Base-by-base conservation (phyloP, 2,888 invertebrate species). In the Siphonodentalium dalli region DNA sequence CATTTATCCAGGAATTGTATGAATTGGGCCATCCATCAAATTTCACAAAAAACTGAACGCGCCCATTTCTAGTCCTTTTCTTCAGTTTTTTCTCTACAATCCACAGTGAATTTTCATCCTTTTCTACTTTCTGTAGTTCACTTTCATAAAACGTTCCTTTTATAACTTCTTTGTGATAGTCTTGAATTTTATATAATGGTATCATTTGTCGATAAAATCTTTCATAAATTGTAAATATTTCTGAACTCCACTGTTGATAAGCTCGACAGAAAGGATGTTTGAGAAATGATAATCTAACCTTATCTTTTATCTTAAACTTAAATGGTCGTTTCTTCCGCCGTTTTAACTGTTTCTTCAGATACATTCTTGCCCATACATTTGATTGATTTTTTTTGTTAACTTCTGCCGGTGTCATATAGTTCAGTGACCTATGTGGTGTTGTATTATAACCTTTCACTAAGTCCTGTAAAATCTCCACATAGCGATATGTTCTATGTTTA, bases 71-170 rank as follows among this genome's bases (percentile, higher is more conserved):
- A 42, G 38, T 51, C 23, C 48, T 38, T 29, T 27, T 42, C 39
- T 55, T 48, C 33, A 52, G 29, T n/a, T 20, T 47, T 18, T 38
- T 24, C 29, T 51, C 40, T 24, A 52, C 49, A 40, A 51, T 49
- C 59, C 55, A 59, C 18, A 59, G 39, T 39, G 52, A 52, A 43
- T 55, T 50, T 41, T 52, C 54, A 18, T 59, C 52, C 34, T 51
- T 59, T n/a, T 55, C 38, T 2, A 59, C 49, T 38, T 52, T 55
- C 18, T 54, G 44, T n/a, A 54, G 35, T 34, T 58, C 58, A 7
- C 21, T 24, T 13, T 37, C 27, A 40, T 59, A 59, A 28, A 52
- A 48, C 13, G 44, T 34, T 26, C 52, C 51, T 27, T 44, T 44
- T 6, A 59, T 41, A 15, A 7, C 1, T 20, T 58, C 54, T 26